Conservation (phyloP, 2,888 invertebrate genomes). For the Podabrus alpinus region DNA sequence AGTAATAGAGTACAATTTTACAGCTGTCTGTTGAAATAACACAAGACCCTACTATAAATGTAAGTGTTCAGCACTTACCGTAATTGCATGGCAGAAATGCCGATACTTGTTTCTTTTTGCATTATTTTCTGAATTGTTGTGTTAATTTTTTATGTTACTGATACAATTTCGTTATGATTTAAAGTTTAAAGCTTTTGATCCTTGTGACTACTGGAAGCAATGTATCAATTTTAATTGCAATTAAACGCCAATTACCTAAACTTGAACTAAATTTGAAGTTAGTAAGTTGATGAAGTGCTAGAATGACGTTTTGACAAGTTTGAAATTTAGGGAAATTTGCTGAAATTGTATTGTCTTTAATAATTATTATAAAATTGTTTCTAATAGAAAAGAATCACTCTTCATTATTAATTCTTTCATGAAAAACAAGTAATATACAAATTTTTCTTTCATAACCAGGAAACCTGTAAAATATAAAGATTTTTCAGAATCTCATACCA, state of each 20-base stretch:
- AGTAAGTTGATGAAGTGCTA: neutral
- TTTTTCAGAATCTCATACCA: neutral
- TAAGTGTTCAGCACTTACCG: constrained; percentile 17
- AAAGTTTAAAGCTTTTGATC: neutral
- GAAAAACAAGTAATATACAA: neutral
- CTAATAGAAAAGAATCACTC: too few relatives aligned
- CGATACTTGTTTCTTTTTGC: neutral
- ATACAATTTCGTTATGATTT: neutral
- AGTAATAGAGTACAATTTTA: neutral
- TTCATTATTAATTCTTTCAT: neutral
- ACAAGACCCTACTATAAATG: constrained; percentile 11
- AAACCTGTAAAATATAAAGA: neutral
- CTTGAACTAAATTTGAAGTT: neutral
- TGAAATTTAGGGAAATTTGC: neutral
- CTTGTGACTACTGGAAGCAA: neutral
- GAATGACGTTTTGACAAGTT: neutral
- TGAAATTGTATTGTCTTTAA: neutral
- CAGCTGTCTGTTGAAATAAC: constrained; percentile 1
- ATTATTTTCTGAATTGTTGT: neutral
- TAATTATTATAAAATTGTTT: too few relatives aligned
- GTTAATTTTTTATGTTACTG: neutral
- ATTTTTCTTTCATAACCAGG: neutral
- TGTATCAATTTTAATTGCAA: neutral
- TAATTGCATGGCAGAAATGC: constrained; percentile 14
- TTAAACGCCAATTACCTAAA: neutral